A percentile compares a stretch with the other conserved stretches of the same genome.
Conservation (phyloP, 2,797 vertebrate genomes). For the Rhinoraja longicauda region DNA sequence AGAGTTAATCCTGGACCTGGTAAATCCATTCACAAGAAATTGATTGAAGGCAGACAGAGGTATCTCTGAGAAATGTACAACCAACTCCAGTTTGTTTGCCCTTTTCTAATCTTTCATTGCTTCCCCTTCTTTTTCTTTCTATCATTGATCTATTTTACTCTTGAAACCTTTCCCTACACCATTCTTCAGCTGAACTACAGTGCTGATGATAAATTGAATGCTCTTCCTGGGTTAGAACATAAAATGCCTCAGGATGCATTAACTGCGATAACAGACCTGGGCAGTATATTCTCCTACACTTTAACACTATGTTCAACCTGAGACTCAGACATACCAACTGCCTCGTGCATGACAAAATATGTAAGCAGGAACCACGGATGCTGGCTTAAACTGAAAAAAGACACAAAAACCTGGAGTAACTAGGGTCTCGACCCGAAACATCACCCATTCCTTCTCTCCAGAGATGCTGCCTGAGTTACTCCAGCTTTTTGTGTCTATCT, state of each 20-base stretch:
- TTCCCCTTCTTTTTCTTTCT: background rate
- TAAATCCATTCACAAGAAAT: background rate
- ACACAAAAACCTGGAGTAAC: too few relatives aligned
- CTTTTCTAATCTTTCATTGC: background rate
- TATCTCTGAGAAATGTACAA: background rate
- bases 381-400: too few relatives aligned
- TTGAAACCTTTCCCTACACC: background rate
- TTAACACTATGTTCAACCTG: background rate
- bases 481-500: too few relatives aligned
- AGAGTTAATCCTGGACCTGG: conserved; percentile 15
- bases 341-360: background rate
- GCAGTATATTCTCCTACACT: background rate
- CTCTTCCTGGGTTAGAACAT: background rate
- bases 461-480: too few relatives aligned
- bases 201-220: background rate
- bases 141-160: background rate
- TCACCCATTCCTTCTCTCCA: too few relatives aligned
- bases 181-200: background rate
- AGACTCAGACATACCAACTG: background rate
- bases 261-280: background rate
- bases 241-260: background rate
- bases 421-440: too few relatives aligned
- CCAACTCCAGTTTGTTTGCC: background rate
- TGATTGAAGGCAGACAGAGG: background rate
- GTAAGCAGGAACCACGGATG: too few relatives aligned